A percentile compares a stretch with the other conserved stretches of the same genome.
Conservation (phyloP, 1,140 invertebrate genomes). For the Lanistes nyassanus region DNA sequence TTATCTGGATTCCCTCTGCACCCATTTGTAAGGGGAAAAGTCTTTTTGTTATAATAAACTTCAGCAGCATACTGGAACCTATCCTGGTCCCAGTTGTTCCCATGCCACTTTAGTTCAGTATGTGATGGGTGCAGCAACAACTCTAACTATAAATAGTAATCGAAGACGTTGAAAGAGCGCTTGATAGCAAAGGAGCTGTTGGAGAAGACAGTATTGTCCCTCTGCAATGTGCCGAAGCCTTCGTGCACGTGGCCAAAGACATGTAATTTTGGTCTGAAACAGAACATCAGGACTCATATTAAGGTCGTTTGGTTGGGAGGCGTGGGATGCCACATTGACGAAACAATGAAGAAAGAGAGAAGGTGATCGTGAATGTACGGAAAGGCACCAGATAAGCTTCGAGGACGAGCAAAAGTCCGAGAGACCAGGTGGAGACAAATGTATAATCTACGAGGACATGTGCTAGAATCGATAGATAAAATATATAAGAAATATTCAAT, state of each 20-base stretch:
- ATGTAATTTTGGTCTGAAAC: slow-evolving; percentile 38
- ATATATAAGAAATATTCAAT: not conserved
- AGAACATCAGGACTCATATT: not conserved
- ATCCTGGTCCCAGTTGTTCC: no score
- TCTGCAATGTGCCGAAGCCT: slow-evolving; percentile 22
- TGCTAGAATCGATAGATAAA: not conserved
- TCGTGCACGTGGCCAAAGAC: slow-evolving; percentile 39
- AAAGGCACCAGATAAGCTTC: not conserved
- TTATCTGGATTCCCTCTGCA: not conserved
- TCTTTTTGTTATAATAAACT: not conserved
- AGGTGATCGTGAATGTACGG: not conserved
- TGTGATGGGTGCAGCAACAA: no score
- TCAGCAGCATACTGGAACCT: no score
- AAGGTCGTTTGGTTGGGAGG: not conserved
- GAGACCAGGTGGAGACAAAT: not conserved
- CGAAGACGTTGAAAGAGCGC: slow-evolving; percentile 30
- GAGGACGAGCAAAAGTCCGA: not conserved
- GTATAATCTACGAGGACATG: not conserved
- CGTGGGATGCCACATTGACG: not conserved
- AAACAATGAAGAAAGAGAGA: not conserved
- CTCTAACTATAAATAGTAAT: slow-evolving; percentile 8
- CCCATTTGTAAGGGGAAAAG: not conserved
- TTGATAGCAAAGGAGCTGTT: slow-evolving; percentile 31
- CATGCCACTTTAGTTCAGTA: no score
- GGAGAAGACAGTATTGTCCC: slow-evolving; percentile 33